Conservation (phyloP, 2,888 invertebrate species). For the Andrena dorsata region DNA sequence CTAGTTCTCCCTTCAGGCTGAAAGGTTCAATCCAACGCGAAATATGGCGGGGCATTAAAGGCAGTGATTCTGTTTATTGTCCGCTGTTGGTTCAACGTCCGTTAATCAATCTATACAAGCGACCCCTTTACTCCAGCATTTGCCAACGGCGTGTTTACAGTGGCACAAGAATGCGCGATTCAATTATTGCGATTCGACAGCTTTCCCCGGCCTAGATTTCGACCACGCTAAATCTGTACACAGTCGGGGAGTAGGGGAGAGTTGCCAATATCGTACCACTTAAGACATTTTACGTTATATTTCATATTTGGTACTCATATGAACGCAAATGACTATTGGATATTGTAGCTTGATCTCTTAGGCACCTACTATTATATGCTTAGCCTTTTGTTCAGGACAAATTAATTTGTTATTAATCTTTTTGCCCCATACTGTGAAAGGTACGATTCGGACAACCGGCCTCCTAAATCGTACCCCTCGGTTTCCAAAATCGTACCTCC, state of each 20-base stretch:
- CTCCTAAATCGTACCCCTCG: no score
- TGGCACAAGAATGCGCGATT: slow-evolving; percentile 26
- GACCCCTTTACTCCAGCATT: slow-evolving; percentile 7
- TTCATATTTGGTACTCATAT: no score
- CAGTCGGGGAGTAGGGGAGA: slow-evolving; percentile 18
- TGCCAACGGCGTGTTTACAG: neutral
- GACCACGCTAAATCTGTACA: slow-evolving; percentile 2
- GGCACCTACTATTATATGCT: no score
- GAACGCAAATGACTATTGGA: no score
- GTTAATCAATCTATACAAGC: neutral
- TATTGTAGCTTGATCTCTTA: no score
- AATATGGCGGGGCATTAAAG: slow-evolving; percentile 19
- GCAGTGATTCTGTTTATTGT: slow-evolving; percentile 46
- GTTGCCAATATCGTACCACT: no score
- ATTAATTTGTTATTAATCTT: no score
- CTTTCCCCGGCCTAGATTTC: slow-evolving; percentile 30
- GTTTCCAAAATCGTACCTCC: no score
- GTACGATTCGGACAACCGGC: no score
- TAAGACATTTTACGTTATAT: no score
- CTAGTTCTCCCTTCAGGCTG: neutral
- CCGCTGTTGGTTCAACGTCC: neutral
- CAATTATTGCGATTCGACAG: slow-evolving; percentile 38
- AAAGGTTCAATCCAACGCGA: neutral
- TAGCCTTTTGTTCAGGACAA: no score
- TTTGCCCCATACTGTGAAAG: no score